Percentiles rank a stretch among this genome's conserved stretches.
These are phyloP conservation scores for Holotrichia oblita DNA, from an alignment of 1,140 invertebrate species.

Conservation along the genomic window DNA sequence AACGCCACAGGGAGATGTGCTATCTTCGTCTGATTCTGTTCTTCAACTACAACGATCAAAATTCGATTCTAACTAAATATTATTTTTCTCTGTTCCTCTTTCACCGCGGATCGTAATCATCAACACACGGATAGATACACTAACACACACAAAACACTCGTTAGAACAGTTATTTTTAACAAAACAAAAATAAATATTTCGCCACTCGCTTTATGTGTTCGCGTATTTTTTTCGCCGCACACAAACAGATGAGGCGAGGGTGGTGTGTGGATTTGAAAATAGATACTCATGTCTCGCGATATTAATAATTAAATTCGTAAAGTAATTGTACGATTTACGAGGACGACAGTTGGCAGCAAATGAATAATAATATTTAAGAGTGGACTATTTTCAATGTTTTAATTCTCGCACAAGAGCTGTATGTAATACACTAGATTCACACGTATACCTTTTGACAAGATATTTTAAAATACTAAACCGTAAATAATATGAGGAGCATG, in stretches of 20 bases:
- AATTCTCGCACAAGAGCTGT: background rate
- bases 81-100: constrained; percentile 3
- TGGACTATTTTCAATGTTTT: constrained; percentile 16
- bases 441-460: too few species aligned
- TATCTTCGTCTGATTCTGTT: background rate
- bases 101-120: constrained; percentile 25
- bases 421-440: too few species aligned
- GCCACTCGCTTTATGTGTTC: constrained; percentile 25
- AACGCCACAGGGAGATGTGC: background rate
- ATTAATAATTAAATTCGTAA: constrained; percentile 37
- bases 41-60: background rate
- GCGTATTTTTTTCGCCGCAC: constrained; percentile 20
- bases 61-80: constrained; percentile 23
- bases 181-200: constrained; percentile 37
- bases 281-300: background rate
- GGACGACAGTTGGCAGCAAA: constrained; percentile 22
- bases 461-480: too few species aligned
- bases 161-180: constrained; percentile 37
- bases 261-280: constrained; percentile 19
- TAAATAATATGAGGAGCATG: too few species aligned
- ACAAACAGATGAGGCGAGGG: constrained; percentile 16
- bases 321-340: constrained; percentile 36
- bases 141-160: constrained; percentile 8
- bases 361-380: constrained; percentile 29
- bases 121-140: background rate